Evolutionary conservation across 2,888 invertebrate species (phyloP).

Genomic region (Pollenia labialis): DNA sequence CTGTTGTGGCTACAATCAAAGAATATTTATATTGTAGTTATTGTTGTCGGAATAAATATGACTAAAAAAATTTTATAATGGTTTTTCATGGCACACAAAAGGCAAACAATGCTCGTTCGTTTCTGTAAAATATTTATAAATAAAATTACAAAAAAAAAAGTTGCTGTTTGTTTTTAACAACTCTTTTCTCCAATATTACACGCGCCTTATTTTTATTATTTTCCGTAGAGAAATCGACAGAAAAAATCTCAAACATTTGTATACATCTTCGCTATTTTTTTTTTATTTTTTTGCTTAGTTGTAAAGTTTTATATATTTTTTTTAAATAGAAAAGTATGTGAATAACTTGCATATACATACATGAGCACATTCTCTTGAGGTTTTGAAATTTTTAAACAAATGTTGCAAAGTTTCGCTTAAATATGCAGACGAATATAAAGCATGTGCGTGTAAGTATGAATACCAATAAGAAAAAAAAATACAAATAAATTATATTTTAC

Average conservation of each 20-base stretch:
- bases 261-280: not conserved
- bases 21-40: constrained; percentile 43
- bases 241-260: constrained; percentile 10
- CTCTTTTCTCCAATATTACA: constrained; percentile 17
- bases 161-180: constrained; percentile 6
- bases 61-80: not conserved
- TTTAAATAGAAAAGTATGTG: not conserved
- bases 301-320: not conserved
- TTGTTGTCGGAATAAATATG: constrained; percentile 29
- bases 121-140: not conserved
- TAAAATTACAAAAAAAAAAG: not conserved
- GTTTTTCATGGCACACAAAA: constrained; percentile 6
- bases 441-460: not conserved
- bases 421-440: not conserved
- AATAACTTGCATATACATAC: too few species aligned
- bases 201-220: constrained; percentile 28
- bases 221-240: not conserved
- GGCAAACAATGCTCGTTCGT: constrained; percentile 33
- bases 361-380: constrained; percentile 30
- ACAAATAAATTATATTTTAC: too few species aligned
- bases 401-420: constrained; percentile 25
- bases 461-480: not conserved
- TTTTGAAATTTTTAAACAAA: not conserved
- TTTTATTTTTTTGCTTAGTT: not conserved
- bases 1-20: constrained; percentile 40